Evolutionary conservation across 2,113 vertebrate genomes (phyloP).

Genomic region (Mastomys natalensis): DNA sequence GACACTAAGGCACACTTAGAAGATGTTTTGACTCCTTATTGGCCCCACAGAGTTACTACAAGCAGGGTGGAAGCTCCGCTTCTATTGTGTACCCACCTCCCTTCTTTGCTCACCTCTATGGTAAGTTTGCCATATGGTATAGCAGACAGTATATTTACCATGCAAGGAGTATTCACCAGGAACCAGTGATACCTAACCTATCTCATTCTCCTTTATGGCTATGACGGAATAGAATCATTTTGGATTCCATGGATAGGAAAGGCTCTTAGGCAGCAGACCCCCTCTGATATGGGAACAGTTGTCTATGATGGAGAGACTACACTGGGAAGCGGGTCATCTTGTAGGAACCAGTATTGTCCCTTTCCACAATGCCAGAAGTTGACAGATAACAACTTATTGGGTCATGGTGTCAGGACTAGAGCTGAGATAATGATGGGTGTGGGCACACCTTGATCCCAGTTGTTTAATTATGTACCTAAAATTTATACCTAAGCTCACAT

Average conservation of each 20-base stretch:
- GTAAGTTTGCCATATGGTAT: too few relatives aligned
- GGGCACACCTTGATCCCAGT: neutral
- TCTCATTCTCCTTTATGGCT: neutral
- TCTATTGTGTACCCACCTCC: rapidly evolving
- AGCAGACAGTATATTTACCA: neutral
- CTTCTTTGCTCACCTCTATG: neutral
- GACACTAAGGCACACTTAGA: neutral
- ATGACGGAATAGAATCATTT: neutral
- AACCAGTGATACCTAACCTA: neutral
- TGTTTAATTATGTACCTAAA: neutral
- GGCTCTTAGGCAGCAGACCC: neutral
- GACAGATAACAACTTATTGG: neutral
- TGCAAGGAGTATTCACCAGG: neutral
- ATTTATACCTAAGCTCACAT: neutral
- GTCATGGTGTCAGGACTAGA: neutral
- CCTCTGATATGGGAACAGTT: neutral
- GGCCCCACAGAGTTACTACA: too few relatives aligned
- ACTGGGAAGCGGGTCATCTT: neutral
- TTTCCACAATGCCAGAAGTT: neutral
- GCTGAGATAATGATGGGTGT: too few relatives aligned
- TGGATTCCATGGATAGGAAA: neutral
- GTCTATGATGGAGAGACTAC: neutral
- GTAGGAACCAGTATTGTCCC: neutral
- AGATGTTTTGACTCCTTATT: neutral
- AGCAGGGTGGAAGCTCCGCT: too few relatives aligned